A percentile compares a stretch with the other conserved stretches of the same genome.
phyloP scores from a whole-genome alignment of 2,888 invertebrate genomes.

The Amphipyra berbera region DNA sequence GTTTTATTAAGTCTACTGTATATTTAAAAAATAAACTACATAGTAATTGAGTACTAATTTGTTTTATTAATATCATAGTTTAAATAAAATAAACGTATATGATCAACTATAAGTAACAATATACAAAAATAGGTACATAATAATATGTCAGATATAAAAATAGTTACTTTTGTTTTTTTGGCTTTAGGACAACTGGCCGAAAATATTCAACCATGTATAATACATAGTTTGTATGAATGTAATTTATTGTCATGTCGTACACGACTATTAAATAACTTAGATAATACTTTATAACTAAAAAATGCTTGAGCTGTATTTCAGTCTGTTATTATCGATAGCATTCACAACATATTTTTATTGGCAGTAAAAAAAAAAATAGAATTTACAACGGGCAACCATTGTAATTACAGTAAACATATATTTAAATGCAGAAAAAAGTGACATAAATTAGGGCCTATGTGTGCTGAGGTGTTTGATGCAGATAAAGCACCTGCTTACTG shows the following conservation, averaged over 20 bases:
- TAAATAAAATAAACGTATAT: slow-evolving; percentile 36
- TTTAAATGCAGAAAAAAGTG: too few species aligned
- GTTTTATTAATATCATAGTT: slow-evolving; percentile 56
- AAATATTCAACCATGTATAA: slow-evolving; percentile 36
- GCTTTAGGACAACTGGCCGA: slow-evolving; percentile 56
- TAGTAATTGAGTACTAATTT: slow-evolving; percentile 43
- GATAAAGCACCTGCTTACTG: too few species aligned
- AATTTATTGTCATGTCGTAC: slow-evolving; percentile 68
- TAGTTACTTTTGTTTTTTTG: slow-evolving; percentile 55
- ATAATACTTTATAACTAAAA: slow-evolving; percentile 34
- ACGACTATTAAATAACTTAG: slow-evolving; percentile 57
- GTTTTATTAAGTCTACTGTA: slow-evolving; percentile 31
- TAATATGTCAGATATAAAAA: slow-evolving; percentile 35
- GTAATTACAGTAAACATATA: too few species aligned
- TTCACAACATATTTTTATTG: too few species aligned
- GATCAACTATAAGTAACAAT: slow-evolving; percentile 28
- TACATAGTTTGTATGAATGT: slow-evolving; percentile 20
- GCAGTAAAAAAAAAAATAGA: too few species aligned
- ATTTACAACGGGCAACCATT: too few species aligned
- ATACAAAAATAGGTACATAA: slow-evolving; percentile 39
- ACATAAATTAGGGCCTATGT: too few species aligned
- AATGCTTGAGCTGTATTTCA: slow-evolving; percentile 27
- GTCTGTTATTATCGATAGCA: background rate
- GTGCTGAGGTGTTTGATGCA: too few species aligned
- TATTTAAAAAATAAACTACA: slow-evolving; percentile 50